Evolutionary conservation across 2,797 vertebrate genomes (phyloP).

Genomic region (Limosa lapponica): DNA sequence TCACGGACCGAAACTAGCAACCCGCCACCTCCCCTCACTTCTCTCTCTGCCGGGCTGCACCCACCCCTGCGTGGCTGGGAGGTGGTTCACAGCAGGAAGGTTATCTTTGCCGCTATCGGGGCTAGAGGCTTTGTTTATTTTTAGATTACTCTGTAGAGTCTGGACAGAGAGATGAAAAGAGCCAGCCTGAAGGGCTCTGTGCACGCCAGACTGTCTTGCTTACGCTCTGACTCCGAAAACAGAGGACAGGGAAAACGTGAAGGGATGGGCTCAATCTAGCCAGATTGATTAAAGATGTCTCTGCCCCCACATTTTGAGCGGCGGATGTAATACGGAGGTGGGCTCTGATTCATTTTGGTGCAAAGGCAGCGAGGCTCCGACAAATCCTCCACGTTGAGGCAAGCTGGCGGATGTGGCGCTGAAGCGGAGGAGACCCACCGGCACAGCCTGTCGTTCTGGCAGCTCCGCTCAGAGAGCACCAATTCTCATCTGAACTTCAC

Average conservation of each 20-base stretch:
- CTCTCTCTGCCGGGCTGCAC: not conserved
- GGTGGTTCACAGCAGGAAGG: not conserved
- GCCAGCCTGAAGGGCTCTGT: not conserved
- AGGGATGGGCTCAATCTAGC: not conserved
- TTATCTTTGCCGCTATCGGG: conserved; percentile 19
- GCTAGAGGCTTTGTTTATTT: conserved; percentile 45
- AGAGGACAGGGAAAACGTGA: not conserved
- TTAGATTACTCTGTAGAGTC: not conserved
- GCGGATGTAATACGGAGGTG: not conserved
- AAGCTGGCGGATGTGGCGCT: not conserved
- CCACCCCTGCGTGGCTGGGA: fast-evolving
- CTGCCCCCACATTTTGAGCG: not conserved
- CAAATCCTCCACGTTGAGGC: not conserved
- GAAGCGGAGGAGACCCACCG: not conserved
- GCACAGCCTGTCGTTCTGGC: not conserved
- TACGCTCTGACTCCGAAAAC: not conserved
- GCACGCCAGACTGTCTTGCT: not conserved
- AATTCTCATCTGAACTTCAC: not conserved
- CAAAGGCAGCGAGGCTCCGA: not conserved
- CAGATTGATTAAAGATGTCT: not conserved
- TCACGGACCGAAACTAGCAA: not conserved
- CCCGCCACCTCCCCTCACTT: not conserved
- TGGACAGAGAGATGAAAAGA: conserved; percentile 39
- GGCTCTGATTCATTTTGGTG: conserved; percentile 20
- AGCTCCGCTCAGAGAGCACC: not conserved